Conservation (phyloP, 2,797 vertebrate species). For the Glossophaga mutica region DNA sequence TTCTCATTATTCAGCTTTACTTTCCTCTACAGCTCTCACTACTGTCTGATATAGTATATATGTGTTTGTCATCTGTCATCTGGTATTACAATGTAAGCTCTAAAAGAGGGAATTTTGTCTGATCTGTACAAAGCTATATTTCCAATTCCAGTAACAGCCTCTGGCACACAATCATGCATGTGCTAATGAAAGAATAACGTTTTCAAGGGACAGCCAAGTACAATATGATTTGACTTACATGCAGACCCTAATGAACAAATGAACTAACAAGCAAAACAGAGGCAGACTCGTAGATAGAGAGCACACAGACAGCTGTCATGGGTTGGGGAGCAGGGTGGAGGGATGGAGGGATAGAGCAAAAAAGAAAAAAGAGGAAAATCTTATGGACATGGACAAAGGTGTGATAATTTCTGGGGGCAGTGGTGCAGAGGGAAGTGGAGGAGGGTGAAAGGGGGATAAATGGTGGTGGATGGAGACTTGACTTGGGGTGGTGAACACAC, state of each 20-base stretch:
- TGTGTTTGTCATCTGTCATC: background rate
- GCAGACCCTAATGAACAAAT: background rate
- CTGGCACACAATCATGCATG: background rate
- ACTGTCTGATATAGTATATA: background rate
- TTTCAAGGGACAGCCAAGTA: background rate
- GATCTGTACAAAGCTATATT: background rate
- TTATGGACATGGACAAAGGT: background rate
- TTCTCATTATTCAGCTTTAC: background rate
- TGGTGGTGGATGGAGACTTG: background rate
- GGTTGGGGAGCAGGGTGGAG: background rate
- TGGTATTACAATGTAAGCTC: background rate
- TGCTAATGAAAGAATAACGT: conserved; percentile 18
- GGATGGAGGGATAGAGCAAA: background rate
- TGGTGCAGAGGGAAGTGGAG: background rate
- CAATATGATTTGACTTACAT: background rate
- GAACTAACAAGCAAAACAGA: background rate
- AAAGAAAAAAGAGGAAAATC: background rate
- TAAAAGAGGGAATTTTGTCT: background rate
- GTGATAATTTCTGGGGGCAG: background rate
- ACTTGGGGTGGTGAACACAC: background rate
- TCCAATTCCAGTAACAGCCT: background rate
- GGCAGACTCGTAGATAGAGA: background rate
- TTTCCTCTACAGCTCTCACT: background rate
- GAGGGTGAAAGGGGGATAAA: background rate
- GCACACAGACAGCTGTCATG: background rate